Evolutionary conservation across 1,140 invertebrate genomes (phyloP).

Genomic region (Gonioctena quinquepunctata): DNA sequence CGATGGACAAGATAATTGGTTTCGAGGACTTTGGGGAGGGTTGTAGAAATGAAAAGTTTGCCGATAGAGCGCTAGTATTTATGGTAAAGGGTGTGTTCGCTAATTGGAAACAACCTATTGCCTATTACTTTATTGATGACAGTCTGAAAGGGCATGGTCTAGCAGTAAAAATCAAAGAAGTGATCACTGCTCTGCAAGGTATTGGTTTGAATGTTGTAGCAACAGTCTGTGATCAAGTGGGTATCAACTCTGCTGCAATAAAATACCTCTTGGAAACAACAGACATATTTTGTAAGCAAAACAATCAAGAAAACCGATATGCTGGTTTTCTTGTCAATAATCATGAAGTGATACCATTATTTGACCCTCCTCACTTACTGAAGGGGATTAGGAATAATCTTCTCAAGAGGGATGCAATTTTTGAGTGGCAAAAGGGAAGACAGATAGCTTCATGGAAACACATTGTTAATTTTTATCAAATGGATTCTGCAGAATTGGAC

Average conservation of each 20-base stretch:
- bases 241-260: conserved; percentile 5
- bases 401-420: no score
- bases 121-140: not conserved
- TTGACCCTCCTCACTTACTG: conserved; percentile 3
- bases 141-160: not conserved
- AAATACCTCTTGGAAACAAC: not conserved
- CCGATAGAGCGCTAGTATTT: conserved; percentile 21
- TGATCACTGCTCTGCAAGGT: not conserved
- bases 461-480: conserved; percentile 1
- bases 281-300: not conserved
- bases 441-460: no score
- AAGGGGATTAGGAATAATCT: conserved; percentile 20
- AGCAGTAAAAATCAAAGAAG: not conserved
- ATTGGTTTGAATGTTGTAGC: not conserved
- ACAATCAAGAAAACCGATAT: conserved; percentile 1
- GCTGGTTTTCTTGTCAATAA: conserved; percentile 6
- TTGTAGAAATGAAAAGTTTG: no score
- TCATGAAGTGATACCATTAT: conserved; percentile 13
- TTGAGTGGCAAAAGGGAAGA: no score
- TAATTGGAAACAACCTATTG: conserved; percentile 19
- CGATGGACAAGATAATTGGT: no score
- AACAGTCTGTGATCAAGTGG: conserved; percentile 15
- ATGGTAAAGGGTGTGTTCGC: conserved; percentile 14
- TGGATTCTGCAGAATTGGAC: conserved; percentile 5
- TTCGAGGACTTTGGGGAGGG: no score